phyloP scores from a whole-genome alignment of 2,888 invertebrate species.

The Lapara coniferarum region DNA sequence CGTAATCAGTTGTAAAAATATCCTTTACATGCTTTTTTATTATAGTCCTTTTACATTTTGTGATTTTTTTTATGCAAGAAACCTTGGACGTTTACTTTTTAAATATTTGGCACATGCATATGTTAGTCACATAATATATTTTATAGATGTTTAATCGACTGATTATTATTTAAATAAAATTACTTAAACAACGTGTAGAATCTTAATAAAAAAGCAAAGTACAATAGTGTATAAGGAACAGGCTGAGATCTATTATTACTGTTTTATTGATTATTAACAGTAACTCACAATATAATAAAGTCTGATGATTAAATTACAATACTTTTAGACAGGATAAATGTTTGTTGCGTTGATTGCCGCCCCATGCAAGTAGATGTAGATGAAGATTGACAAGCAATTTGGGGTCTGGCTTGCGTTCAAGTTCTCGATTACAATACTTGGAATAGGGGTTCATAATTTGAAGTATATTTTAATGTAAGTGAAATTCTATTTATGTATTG shows the following conservation, averaged over 20 bases:
- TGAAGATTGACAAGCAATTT: neutral
- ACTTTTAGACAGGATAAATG: too few species aligned
- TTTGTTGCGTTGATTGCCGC: neutral
- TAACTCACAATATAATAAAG: neutral
- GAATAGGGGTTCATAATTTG: too few species aligned
- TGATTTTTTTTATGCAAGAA: neutral
- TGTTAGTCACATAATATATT: conserved; percentile 46
- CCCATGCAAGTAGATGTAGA: neutral
- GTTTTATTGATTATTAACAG: neutral
- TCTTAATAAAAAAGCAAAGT: neutral
- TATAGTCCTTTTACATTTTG: neutral
- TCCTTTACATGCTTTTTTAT: conserved; percentile 4
- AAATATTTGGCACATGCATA: conserved; percentile 31
- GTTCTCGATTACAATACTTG: too few species aligned
- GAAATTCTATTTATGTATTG: too few species aligned
- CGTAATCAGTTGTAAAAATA: neutral
- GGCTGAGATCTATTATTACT: neutral
- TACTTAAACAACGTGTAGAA: conserved; percentile 8
- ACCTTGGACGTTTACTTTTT: neutral
- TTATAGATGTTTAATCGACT: neutral
- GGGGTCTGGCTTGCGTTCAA: neutral
- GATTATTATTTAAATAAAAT: neutral
- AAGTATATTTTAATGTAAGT: too few species aligned
- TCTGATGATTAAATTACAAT: neutral
- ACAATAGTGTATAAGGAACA: neutral